Evolutionary conservation across 23 tunicate species (phyloP), one percentile per base, ranked within the genome.

Genomic region (Ciona savignyi): DNA sequence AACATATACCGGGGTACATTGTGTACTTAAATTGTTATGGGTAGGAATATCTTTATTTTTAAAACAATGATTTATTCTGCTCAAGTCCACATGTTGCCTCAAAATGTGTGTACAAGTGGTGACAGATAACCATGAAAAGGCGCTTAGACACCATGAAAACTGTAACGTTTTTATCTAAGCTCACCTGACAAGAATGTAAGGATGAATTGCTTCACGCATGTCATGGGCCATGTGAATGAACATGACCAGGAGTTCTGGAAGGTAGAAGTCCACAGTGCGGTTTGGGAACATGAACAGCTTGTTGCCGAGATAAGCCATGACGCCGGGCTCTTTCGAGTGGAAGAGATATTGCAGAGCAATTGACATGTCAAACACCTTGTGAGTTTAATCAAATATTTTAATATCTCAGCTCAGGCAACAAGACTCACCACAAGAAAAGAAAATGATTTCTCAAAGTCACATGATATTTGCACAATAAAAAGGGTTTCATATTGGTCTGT

Each of bases 141-240:
- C 20, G 21, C 20, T 51, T 51, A 51, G 21, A 23, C 75, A 32
- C 32, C 61, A n/a, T n/a, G n/a, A n/a, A n/a, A n/a, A n/a, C n/a
- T n/a, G n/a, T n/a, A 42, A 42, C 9, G 56, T 15, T 42, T 42
- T 42, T 42, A 42, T 42, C 15, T 42, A 0, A 69, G n/a, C n/a
- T 42, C 66, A 93, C 95, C 99, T 83, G 74, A 74, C 56, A 24
- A 95, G 79, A 2, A 95, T 80, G 35, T 88, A 95, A 0, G 99
- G 99, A 63, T 95, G 99, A 29, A 95, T 83, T 29, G 96, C 95
- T 26, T 95, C 95, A 64, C 99, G 70, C 88, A 90, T 95, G 62
- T 85, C 92, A 67, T 95, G 93, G 51, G 88, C 85, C 91, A 90
- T 95, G 73, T 95, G 87, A 72, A 95, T 84, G 69, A 88, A 95